phyloP scores from a whole-genome alignment of 2,113 vertebrate species.

The Corydoras sp. region DNA sequence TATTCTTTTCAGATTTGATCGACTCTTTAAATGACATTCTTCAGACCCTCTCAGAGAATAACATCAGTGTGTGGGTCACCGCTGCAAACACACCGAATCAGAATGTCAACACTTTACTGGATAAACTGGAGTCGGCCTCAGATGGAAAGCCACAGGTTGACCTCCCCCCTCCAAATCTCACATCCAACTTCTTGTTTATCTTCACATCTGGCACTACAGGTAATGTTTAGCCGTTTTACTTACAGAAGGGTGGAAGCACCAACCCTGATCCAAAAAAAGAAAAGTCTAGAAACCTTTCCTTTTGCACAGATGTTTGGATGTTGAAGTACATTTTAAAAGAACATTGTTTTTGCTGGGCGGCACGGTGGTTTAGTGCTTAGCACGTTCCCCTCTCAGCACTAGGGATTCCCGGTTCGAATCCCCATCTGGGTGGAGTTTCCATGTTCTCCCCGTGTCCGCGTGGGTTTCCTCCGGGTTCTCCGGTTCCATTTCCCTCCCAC shows the following conservation, averaged over 20 bases:
- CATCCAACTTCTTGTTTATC: constrained; percentile 76
- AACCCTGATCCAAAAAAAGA: constrained; percentile 25
- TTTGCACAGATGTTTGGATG: no score
- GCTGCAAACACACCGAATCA: constrained; percentile 52
- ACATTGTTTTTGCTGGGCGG: no score
- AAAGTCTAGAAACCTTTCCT: not conserved
- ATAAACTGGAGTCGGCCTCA: constrained; percentile 68
- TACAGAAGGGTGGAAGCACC: constrained; percentile 1
- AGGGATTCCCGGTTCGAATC: no score
- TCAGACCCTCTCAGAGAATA: constrained; percentile 58
- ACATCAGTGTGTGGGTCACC: constrained; percentile 72
- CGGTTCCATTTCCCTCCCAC: no score
- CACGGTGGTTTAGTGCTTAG: no score
- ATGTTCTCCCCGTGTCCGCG: no score
- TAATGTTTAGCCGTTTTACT: constrained; percentile 43
- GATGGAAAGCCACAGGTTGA: constrained; percentile 52
- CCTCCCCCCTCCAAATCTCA: constrained; percentile 55
- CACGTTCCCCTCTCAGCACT: no score
- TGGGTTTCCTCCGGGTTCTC: no score
- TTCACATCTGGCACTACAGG: constrained; percentile 95
- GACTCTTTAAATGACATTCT: constrained; percentile 67
- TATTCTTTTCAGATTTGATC: constrained; percentile 68
- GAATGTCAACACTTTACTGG: constrained; percentile 62
- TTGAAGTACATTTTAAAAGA: no score
- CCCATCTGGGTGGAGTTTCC: no score